phyloP scores from a whole-genome alignment of 1,140 invertebrate genomes.

The Hirudo medicinalis region DNA sequence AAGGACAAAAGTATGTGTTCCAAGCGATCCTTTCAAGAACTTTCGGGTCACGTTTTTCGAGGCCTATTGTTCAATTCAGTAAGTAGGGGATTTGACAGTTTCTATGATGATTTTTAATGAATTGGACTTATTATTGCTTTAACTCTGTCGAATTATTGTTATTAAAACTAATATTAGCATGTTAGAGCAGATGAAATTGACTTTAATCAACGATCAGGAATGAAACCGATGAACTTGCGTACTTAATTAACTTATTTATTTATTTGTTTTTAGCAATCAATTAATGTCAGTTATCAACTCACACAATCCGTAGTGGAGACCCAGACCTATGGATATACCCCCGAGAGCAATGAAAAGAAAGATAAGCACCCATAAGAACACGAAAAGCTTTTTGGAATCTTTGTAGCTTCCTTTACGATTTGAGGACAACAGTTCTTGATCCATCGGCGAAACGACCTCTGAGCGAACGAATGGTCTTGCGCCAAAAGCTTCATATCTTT shows the following conservation, averaged over 20 bases:
- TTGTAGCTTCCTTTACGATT: no score
- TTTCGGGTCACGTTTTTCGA: no score
- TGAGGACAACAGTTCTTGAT: no score
- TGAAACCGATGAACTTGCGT: background rate
- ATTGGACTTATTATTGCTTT: no score
- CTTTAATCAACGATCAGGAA: no score
- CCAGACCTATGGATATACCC: background rate
- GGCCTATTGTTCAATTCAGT: no score
- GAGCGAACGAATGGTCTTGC: background rate
- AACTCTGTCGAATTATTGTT: no score
- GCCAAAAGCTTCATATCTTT: background rate
- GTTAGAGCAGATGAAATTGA: background rate
- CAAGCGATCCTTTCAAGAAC: no score
- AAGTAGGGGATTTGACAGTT: no score
- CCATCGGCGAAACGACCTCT: no score
- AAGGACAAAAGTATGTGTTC: no score
- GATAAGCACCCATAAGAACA: background rate
- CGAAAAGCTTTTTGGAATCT: background rate
- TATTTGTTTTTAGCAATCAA: background rate
- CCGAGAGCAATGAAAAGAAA: constrained; percentile 2
- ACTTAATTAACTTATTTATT: background rate
- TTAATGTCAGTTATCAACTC: background rate
- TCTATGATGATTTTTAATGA: no score
- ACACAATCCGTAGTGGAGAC: background rate
- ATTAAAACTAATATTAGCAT: background rate